Evolutionary conservation across 37 sponge, comb jelly and placozoan species (phyloP).

Genomic region (Theonella swinhoei): DNA sequence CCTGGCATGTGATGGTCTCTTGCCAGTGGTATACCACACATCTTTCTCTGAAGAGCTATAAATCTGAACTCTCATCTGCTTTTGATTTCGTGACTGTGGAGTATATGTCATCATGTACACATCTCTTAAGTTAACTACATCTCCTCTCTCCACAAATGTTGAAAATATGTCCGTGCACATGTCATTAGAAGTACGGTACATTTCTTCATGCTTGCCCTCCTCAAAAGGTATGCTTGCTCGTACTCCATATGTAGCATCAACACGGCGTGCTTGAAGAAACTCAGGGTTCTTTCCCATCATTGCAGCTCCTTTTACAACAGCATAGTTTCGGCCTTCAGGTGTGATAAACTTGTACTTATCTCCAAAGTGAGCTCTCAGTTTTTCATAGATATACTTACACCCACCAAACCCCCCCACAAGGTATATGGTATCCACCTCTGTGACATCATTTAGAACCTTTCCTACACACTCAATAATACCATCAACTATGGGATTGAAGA

Average conservation of each 20-base stretch:
- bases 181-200: not conserved
- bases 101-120: conserved; percentile 24
- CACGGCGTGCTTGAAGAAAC: conserved; percentile 24
- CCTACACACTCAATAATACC: conserved; percentile 6
- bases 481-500: conserved; percentile 16
- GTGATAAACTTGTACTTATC: not conserved
- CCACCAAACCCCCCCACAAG: conserved; percentile 54
- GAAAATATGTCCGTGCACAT: conserved; percentile 26
- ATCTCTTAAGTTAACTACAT: conserved; percentile 7
- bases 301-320: conserved; percentile 29
- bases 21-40: conserved; percentile 15
- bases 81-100: conserved; percentile 1
- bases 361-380: not conserved
- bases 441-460: not conserved
- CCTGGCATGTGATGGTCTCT: not conserved
- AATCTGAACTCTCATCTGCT: conserved; percentile 12
- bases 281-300: conserved; percentile 15
- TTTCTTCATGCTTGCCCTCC: conserved; percentile 1
- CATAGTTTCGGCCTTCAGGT: not conserved
- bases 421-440: conserved; percentile 4
- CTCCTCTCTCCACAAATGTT: conserved; percentile 36
- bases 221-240: conserved; percentile 13
- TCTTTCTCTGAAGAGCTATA: conserved; percentile 19
- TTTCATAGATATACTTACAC: conserved; percentile 10
- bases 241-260: conserved; percentile 56